Base-by-base conservation (phyloP, 2,888 invertebrate species). In the Morpho achilles region DNA sequence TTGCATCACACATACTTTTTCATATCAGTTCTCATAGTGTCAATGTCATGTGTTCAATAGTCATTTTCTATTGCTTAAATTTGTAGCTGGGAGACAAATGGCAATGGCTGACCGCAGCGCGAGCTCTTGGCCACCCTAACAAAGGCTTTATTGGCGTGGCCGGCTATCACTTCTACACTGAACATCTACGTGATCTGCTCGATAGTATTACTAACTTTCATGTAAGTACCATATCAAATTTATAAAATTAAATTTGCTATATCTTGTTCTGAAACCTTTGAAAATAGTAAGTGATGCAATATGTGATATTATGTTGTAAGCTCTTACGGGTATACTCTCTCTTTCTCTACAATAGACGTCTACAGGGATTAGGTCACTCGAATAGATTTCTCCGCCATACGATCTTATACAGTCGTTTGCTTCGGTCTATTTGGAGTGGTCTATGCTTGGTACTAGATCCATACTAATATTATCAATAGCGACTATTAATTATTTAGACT, bases 141-240 rank as follows among this genome's bases (percentile, higher is more conserved):
- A 77, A 77, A 32, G 85, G 82, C 7, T 73, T 77, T 43, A 68
- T 87, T 4, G 90, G 90, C 7, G 90, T 90, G 2, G 79, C 87
- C 0, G 90, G 90, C 9, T 90, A 71, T 64, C 90, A 90, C 69
- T 87, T 90, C 70, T 74, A 84, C 51, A 87, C 85, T 0, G 68
- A 72, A 49, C 87, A 89, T 58, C 64, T 90, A 16, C 74, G 78
- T n/a, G 84, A 82, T 16, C 60, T 87, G 8, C 72, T 90, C 4
- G 70, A 76, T 8, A 67, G 76, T 3, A 68, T 83, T 54, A 87
- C 87, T 0, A 79, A 82, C 50, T 76, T 73, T 46, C 49, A 39
- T 8, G 48, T 53, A 43, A 45, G 57, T 23, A 22, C 46, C n/a
- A 32, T 5, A 32, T 32, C 32, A 32, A 32, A 32, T 32, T 32